Percentiles rank a stretch among this genome's conserved stretches.
Evolutionary conservation across 2,888 invertebrate genomes (phyloP).

Genomic region (Tetragonula carbonaria): DNA sequence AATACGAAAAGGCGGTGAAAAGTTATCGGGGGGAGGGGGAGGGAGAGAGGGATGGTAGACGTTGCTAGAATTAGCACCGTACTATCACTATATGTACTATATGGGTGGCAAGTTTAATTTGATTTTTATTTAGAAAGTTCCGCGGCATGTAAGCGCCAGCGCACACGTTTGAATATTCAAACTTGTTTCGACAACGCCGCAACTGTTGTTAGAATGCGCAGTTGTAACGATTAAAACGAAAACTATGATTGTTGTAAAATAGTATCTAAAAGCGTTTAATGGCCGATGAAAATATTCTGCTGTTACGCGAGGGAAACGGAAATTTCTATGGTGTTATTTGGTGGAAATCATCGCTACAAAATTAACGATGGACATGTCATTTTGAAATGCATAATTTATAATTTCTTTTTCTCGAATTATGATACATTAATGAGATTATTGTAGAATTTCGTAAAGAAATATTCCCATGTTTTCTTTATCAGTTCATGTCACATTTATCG

Average conservation of each 20-base stretch:
- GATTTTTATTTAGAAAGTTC: conserved; percentile 59
- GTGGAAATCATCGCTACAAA: too few species aligned
- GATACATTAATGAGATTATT: not conserved
- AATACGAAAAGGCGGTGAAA: not conserved
- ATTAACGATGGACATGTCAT: not conserved
- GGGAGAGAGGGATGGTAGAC: not conserved
- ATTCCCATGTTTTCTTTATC: not conserved
- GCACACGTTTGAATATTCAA: conserved; percentile 61
- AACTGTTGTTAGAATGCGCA: conserved; percentile 40
- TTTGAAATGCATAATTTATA: not conserved
- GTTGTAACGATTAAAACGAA: conserved; percentile 35
- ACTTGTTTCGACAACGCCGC: conserved; percentile 59
- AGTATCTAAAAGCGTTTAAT: conserved; percentile 16
- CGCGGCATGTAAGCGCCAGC: conserved; percentile 40
- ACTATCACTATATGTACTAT: not conserved
- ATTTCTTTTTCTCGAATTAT: not conserved
- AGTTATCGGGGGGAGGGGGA: not conserved
- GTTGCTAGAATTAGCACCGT: not conserved
- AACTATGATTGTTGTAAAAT: conserved; percentile 37
- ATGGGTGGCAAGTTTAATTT: conserved; percentile 41
- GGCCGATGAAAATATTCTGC: not conserved
- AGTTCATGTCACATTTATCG: not conserved
- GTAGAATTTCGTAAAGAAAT: not conserved
- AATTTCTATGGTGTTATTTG: not conserved
- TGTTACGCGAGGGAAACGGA: not conserved